Evolutionary conservation across 35 echinoderm and acorn worm species (phyloP).

Genomic region (Strongylocentrotus purpuratus): DNA sequence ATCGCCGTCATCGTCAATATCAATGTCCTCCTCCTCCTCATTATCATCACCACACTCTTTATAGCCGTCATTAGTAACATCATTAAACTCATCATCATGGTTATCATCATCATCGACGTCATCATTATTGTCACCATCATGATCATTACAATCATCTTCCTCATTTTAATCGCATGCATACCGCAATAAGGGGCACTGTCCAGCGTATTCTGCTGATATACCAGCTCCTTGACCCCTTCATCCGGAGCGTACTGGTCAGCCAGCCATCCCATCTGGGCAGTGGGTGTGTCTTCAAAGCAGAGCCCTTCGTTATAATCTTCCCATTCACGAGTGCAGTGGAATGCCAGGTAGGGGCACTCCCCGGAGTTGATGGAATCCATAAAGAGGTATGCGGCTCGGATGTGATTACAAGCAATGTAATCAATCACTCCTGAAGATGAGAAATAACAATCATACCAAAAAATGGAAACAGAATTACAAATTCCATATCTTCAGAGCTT

Average conservation of each 20-base stretch:
- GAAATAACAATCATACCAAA: neutral
- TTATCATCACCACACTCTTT: neutral
- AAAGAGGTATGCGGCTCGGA: neutral
- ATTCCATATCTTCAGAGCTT: too few species aligned
- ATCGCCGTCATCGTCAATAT: neutral
- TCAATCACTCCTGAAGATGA: neutral
- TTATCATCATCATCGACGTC: neutral
- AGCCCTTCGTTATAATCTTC: neutral
- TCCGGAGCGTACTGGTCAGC: neutral
- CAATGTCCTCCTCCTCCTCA: neutral
- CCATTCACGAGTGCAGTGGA: conserved; percentile 26
- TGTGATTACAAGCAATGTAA: conserved; percentile 39
- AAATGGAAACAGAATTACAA: too few species aligned
- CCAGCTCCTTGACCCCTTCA: neutral
- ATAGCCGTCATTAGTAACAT: neutral
- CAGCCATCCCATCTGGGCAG: conserved; percentile 31
- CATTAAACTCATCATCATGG: neutral
- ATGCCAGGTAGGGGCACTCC: conserved; percentile 23
- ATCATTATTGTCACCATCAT: neutral
- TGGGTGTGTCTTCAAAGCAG: neutral
- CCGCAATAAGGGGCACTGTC: neutral
- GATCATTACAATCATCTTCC: neutral
- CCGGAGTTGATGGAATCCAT: conserved; percentile 21
- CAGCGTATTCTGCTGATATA: conserved; percentile 14
- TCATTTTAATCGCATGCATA: neutral